Conservation (phyloP, 2,797 vertebrate species). For the Pseudopleuronectes americanus region DNA sequence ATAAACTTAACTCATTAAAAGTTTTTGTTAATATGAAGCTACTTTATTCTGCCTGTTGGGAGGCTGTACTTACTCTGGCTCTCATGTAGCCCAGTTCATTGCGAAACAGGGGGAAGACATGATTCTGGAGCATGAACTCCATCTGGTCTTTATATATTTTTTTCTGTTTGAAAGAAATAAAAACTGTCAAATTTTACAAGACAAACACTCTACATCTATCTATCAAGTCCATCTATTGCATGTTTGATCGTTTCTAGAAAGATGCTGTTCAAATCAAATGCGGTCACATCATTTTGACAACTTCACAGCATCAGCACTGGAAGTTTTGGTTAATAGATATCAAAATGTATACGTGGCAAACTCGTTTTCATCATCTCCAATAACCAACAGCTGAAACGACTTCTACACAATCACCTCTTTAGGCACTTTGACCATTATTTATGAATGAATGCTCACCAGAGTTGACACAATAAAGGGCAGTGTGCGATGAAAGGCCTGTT, state of each 20-base stretch:
- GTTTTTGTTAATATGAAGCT: not conserved
- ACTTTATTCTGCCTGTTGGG: not conserved
- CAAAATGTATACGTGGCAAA: no score
- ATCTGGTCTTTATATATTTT: constrained; percentile 99
- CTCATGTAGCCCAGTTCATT: constrained; percentile 99
- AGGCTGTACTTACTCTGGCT: constrained; percentile 89
- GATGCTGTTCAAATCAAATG: not conserved
- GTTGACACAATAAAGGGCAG: not conserved
- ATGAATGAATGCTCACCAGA: not conserved
- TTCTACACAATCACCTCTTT: not conserved
- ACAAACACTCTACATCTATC: not conserved
- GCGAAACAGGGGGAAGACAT: constrained; percentile 97
- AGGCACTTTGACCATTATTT: not conserved
- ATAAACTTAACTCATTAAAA: not conserved
- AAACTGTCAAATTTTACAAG: not conserved
- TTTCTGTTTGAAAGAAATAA: constrained; percentile 83
- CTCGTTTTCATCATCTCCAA: not conserved
- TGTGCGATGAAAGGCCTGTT: not conserved
- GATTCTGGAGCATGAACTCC: constrained; percentile 99
- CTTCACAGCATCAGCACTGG: not conserved
- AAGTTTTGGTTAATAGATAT: not conserved
- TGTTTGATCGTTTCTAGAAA: not conserved
- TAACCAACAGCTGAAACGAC: not conserved
- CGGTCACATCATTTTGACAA: not conserved
- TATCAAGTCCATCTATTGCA: not conserved